A percentile compares a stretch with the other conserved stretches of the same genome.
phyloP scores from a whole-genome alignment of 2,888 invertebrate species.

The Himalopsyche kuldschensis region DNA sequence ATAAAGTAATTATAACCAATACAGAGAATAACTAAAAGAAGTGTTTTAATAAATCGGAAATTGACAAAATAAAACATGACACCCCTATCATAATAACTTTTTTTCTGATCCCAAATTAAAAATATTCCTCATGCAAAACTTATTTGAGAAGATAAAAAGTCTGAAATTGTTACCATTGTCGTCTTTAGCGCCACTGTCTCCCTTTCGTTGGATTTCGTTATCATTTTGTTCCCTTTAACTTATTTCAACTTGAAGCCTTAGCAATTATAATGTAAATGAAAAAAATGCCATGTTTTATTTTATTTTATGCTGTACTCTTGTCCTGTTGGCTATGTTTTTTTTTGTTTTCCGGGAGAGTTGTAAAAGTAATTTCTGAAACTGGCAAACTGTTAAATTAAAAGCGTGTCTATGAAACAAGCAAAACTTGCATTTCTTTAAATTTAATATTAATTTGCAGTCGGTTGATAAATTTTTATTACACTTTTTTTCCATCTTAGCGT shows the following conservation, averaged over 20 bases:
- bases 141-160: conserved; percentile 29
- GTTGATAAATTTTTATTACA: neutral
- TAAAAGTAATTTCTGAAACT: conserved; percentile 40
- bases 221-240: conserved; percentile 19
- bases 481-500: neutral
- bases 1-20: too few species aligned
- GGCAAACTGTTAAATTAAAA: conserved; percentile 40
- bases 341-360: conserved; percentile 31
- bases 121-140: conserved; percentile 27
- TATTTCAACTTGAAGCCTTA: conserved; percentile 37
- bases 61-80: too few species aligned
- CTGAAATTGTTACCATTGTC: neutral
- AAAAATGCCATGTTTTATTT: conserved; percentile 34
- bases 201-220: neutral
- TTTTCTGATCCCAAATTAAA: conserved; percentile 23
- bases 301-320: conserved; percentile 22
- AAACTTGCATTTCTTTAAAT: conserved; percentile 2
- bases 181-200: neutral
- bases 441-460: neutral
- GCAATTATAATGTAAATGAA: conserved; percentile 39
- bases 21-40: too few species aligned
- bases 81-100: neutral
- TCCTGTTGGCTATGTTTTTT: conserved; percentile 20
- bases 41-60: conserved; percentile 20
- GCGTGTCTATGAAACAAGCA: conserved; percentile 7